Base-by-base conservation (phyloP, 2,888 invertebrate species). In the Phaedon cochleariae region DNA sequence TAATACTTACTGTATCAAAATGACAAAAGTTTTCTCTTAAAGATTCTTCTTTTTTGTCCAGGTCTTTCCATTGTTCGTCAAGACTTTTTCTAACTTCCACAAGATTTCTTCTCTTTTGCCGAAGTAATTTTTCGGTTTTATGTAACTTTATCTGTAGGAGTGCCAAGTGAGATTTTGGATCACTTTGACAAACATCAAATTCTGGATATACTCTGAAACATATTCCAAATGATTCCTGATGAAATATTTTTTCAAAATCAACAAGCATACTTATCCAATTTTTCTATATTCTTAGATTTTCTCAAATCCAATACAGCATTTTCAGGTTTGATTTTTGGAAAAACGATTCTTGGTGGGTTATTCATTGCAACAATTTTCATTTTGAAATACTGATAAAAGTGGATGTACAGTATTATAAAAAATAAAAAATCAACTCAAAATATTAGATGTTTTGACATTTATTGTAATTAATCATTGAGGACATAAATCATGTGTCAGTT, bases 1-100 rank as follows among this genome's bases (percentile, higher is more conserved):
- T 17, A 17, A n/a, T 45, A 17, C 22, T 17, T 65, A 73, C 74
- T 67, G 58, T n/a, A 64, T 73, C 71, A 54, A 74, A 75, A 34
- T 59, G 22, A 2, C 37, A 53, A 53, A 75, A 75, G 59, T 67
- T 69, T 15, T 72, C 57, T 46, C 68, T 59, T 29, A 75, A 49
- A 12, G 59, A 10, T 12, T 51, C 54, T 59, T 75, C 75, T 31
- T 73, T 71, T 12, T 60, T 46, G 10, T 69, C 74, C 49, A 75
- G 51, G 1, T 68, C 67, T 12, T 61, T 45, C 75, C 75, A 75
- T 26, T 73, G 70, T 20, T 63, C n/a, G 34, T 67, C 65, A 1
- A 74, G 51, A 20, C 64, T 31, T 10, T 18, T 52, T 49, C 68
- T 61, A n/a, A 52, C 41, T 1, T 31, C 52, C 0, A 59, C 34